These are phyloP conservation scores for Vandiemenella viatica DNA, from an alignment of 2,888 invertebrate genomes.

Conservation along the genomic window DNA sequence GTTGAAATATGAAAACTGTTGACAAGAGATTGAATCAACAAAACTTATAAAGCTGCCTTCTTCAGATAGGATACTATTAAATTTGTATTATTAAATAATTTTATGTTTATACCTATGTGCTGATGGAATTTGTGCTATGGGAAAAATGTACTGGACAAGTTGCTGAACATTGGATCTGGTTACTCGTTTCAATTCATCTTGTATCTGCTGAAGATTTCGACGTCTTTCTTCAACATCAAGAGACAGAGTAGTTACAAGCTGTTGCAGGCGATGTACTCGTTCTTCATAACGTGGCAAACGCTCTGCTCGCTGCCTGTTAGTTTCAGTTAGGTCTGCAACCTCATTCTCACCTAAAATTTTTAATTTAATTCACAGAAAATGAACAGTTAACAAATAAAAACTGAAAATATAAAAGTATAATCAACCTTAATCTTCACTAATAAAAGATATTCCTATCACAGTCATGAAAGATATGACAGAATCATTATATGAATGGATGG, in stretches of 20 bases:
- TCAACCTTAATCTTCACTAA: too few species aligned
- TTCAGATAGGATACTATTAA: too few species aligned
- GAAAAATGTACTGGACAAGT: slow-evolving; percentile 52
- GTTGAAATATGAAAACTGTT: too few species aligned
- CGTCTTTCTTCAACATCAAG: slow-evolving; percentile 35
- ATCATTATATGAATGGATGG: too few species aligned
- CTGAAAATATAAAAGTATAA: too few species aligned
- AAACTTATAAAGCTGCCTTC: too few species aligned
- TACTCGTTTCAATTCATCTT: slow-evolving; percentile 40
- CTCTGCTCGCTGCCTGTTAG: slow-evolving; percentile 28
- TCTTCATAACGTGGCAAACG: slow-evolving; percentile 45
- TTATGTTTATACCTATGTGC: slow-evolving; percentile 31
- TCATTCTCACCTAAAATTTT: slow-evolving; percentile 25
- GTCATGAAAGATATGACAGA: too few species aligned
- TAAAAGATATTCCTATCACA: too few species aligned
- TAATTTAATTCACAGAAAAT: too few species aligned
- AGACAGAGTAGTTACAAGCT: slow-evolving; percentile 34
- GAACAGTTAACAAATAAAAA: too few species aligned
- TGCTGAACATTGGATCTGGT: slow-evolving; percentile 42
- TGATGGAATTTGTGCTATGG: slow-evolving; percentile 39
- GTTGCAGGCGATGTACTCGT: slow-evolving; percentile 42
- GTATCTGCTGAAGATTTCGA: slow-evolving; percentile 33
- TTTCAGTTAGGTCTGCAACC: slow-evolving; percentile 27
- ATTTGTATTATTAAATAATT: too few species aligned
- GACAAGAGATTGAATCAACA: too few species aligned